Evolutionary conservation across 2,888 invertebrate species (phyloP), one percentile per base, ranked within the genome.

Genomic region (Oligia strigilis): DNA sequence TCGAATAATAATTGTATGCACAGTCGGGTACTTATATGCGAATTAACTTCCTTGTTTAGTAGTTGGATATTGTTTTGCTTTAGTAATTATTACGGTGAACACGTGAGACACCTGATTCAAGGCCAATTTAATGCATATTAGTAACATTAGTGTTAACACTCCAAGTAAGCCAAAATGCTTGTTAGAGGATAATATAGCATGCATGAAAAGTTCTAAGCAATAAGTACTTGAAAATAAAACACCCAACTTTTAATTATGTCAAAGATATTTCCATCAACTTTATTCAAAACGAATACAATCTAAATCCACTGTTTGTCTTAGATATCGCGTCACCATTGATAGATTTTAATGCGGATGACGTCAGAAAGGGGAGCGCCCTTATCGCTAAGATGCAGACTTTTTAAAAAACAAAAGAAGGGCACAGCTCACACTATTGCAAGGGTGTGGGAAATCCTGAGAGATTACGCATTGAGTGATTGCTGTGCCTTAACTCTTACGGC

Each of bases 391-490:
- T 88, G 92, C 96, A 96, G 95, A 93, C 93, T 94, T 94, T 94
- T 94, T 93, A 92, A 95, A 94, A 94, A 94, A 94, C 92, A 73
- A 93, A 94, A 95, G 84, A 94, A 93, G 90, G 93, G 92, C 91
- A 87, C 90, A 89, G 88, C 89, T 90, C 88, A 90, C 93, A 94
- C 93, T 93, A 94, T 93, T 90, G 92, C 90, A 92, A 92, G 94
- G 91, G 92, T 89, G 93, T 91, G 89, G 89, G 92, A 96, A 96
- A 96, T 95, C 96, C 96, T 95, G 87, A 95, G 96, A 97, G 97
- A 97, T 97, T 97, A 96, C 95, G 92, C 87, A 92, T 94, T 97
- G 97, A 97, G 97, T 96, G 97, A 97, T 97, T 96, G 95, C 96
- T 94, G 93, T 96, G 95, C 92, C 93, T 92, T 93, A 96, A 96